Percentiles rank a stretch among this genome's conserved stretches.
phyloP scores from a whole-genome alignment of 1,140 invertebrate species.

The Scaptomyza montana region DNA sequence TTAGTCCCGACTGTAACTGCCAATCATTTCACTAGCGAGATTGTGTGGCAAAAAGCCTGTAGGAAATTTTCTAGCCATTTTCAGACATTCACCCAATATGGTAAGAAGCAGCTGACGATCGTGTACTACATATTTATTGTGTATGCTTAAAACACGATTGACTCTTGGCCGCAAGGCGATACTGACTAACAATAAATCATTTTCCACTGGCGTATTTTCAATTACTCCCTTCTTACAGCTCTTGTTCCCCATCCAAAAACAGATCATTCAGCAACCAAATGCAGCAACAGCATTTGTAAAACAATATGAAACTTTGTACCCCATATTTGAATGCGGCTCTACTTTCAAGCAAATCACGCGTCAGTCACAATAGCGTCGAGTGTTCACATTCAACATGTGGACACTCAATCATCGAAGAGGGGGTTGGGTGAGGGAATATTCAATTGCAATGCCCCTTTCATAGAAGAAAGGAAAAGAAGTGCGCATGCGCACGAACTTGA shows the following conservation, averaged over 20 bases:
- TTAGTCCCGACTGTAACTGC: constrained; percentile 10
- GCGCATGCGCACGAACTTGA: too few relatives aligned
- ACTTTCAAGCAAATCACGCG: constrained; percentile 36
- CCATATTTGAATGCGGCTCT: not conserved
- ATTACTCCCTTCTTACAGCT: constrained; percentile 38
- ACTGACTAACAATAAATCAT: constrained; percentile 62
- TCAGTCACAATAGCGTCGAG: constrained; percentile 36
- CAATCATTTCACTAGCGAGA: constrained; percentile 43
- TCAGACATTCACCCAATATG: constrained; percentile 48
- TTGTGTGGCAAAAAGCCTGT: constrained; percentile 53
- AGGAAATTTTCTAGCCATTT: constrained; percentile 67
- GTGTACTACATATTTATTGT: constrained; percentile 26
- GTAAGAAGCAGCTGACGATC: constrained; percentile 44
- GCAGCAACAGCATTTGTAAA: constrained; percentile 8
- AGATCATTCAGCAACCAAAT: constrained; percentile 56
- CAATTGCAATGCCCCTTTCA: constrained; percentile 28
- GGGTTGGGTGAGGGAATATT: not conserved
- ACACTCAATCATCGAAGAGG: not conserved
- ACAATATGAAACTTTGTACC: constrained; percentile 19
- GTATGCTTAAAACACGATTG: constrained; percentile 54
- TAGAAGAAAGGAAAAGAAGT: too few relatives aligned
- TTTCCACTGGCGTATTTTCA: constrained; percentile 31
- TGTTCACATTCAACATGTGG: constrained; percentile 20
- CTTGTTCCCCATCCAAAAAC: not conserved
- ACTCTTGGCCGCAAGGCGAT: constrained; percentile 57